These are phyloP conservation scores for Melinaea marsaeus DNA, from an alignment of 2,888 invertebrate genomes.

Conservation along the genomic window DNA sequence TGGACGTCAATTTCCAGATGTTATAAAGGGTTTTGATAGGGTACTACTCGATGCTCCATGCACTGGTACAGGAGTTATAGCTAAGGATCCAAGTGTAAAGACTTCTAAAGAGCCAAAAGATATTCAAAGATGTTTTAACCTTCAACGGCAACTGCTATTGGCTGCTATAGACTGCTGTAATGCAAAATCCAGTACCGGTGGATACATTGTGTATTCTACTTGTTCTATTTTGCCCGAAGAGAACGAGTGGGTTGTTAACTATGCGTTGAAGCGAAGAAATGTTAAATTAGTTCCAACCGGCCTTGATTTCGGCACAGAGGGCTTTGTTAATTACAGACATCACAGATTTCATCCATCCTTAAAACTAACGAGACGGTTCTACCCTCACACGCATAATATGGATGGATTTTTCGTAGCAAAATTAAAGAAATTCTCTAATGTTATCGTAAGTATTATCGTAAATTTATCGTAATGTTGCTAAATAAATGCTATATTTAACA, in stretches of 20 bases:
- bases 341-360: conserved; percentile 93
- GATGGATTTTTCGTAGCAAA: conserved; percentile 99
- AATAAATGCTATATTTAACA: no score
- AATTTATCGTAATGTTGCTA: neutral
- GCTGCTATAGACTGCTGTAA: conserved; percentile 98
- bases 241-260: conserved; percentile 98
- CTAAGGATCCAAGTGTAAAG: conserved; percentile 98
- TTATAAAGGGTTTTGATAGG: conserved; percentile 95
- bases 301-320: conserved; percentile 96
- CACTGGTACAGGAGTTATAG: conserved; percentile 97
- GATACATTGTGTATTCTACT: conserved; percentile 98
- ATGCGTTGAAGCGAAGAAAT: conserved; percentile 93
- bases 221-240: conserved; percentile 99
- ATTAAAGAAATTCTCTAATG: conserved; percentile 95
- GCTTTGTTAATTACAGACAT: conserved; percentile 92
- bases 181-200: conserved; percentile 94
- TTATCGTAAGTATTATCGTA: conserved; percentile 65
- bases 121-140: conserved; percentile 92
- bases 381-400: conserved; percentile 99
- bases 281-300: conserved; percentile 96
- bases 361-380: conserved; percentile 92
- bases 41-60: conserved; percentile 98
- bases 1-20: conserved; percentile 89
- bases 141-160: conserved; percentile 94
- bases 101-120: conserved; percentile 93